Conservation (phyloP, 2,888 invertebrate species). For the Leptinotarsa juncta region DNA sequence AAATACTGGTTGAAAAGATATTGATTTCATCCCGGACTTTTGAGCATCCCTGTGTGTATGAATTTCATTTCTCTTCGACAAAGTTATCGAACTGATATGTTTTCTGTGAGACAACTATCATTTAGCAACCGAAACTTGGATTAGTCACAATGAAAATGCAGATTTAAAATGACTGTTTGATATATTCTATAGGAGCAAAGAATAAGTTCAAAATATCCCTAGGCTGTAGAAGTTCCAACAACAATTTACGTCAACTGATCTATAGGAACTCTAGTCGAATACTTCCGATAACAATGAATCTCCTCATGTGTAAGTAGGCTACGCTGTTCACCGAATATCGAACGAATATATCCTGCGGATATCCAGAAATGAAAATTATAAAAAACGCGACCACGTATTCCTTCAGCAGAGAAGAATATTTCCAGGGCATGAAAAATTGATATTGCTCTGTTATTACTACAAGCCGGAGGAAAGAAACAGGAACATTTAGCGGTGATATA, state of each 20-base stretch:
- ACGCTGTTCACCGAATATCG: not conserved
- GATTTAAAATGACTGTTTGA: too few species aligned
- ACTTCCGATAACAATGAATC: not conserved
- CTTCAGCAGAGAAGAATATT: not conserved
- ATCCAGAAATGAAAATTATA: constrained; percentile 3
- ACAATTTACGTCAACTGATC: too few species aligned
- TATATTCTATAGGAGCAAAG: too few species aligned
- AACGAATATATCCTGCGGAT: not conserved
- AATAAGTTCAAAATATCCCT: not conserved
- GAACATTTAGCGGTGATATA: constrained; percentile 28
- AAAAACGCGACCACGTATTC: constrained; percentile 7
- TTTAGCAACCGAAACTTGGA: too few species aligned
- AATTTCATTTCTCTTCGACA: too few species aligned
- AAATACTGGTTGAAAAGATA: too few species aligned
- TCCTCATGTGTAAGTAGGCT: not conserved
- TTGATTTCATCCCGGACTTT: too few species aligned
- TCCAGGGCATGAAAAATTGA: constrained; percentile 29
- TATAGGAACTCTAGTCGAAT: too few species aligned
- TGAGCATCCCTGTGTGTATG: too few species aligned
- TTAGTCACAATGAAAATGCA: too few species aligned
- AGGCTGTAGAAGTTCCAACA: not conserved
- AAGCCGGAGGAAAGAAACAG: constrained; percentile 23
- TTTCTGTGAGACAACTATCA: too few species aligned
- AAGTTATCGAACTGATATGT: too few species aligned
- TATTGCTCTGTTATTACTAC: constrained; percentile 15